Evolutionary conservation across 2,888 invertebrate species (phyloP), one percentile per base, ranked within the genome.

Genomic region (Ennomos fuscantarius): DNA sequence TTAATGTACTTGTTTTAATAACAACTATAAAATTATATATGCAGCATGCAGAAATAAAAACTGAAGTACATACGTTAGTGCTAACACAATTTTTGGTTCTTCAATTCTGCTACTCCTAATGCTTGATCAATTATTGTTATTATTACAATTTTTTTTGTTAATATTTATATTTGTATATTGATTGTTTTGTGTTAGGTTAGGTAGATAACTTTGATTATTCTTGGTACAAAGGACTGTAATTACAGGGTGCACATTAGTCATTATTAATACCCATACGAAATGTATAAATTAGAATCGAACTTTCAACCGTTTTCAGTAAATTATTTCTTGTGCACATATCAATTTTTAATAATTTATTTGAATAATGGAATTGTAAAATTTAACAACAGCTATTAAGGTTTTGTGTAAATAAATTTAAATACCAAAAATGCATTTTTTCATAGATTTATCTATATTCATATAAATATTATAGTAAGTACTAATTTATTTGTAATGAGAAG

Each of bases 191-290:
- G 24, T 57, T 56, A 50, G 36, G 40, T 36, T 48, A 57, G 48
- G 52, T 57, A 57, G 51, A n/a, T 15, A 47, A 55, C 45, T 54
- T 56, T 55, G 44, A 50, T 59, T 40, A 56, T 51, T 41, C 44
- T 45, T 35, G 47, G 52, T 47, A 59, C 48, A 47, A 52, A 55
- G 55, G 62, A 62, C 66, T 63, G 60, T 60, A 54, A 54, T 8
- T 60, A 63, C 62, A 62, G 64, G 62, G 64, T 60, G 56, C 50
- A 54, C 63, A 47, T 40, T 60, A 62, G 48, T 66, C 54, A 46
- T 50, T 24, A 24, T 24, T 24, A 24, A 46, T 48, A 54, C 46
- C 54, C 59, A 42, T 58, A 33, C 31, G 13, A 34, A 37, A 35
- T 36, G 9, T 24, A 8, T 8, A 10, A 11, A 39, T 12, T 11